Percentiles rank a stretch among this genome's conserved stretches.
phyloP scores from a whole-genome alignment of 2,113 vertebrate genomes.

The Malaclemys terrapin region DNA sequence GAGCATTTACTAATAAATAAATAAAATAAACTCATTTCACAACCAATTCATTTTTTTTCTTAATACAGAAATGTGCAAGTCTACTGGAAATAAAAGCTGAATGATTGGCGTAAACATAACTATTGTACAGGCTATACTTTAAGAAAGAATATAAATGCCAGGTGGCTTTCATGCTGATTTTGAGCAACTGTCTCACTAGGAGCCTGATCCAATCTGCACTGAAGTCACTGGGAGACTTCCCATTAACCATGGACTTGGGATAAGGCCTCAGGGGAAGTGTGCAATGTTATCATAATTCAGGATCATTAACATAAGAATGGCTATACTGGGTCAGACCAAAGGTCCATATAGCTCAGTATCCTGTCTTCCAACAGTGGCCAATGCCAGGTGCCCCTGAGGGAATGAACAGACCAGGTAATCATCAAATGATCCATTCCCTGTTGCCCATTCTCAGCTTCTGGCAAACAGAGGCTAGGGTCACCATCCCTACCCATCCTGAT shows the following conservation, averaged over 20 bases:
- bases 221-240: neutral
- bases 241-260: rapidly evolving
- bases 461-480: too few relatives aligned
- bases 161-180: neutral
- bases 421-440: too few relatives aligned
- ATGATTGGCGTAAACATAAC: neutral
- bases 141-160: neutral
- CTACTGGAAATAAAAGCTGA: neutral
- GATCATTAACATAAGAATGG: neutral
- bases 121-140: neutral
- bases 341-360: too few relatives aligned
- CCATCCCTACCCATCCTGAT: too few relatives aligned
- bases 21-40: neutral
- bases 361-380: too few relatives aligned
- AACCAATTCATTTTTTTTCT: neutral
- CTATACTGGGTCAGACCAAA: too few relatives aligned
- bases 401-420: too few relatives aligned
- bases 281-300: neutral
- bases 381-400: too few relatives aligned
- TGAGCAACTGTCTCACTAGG: neutral
- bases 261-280: rapidly evolving
- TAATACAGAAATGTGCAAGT: neutral
- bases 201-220: rapidly evolving
- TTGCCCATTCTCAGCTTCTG: too few relatives aligned
- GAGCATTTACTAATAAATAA: neutral